Conservation (phyloP, 2,113 vertebrate species). For the Periophthalmodon schlosseri region DNA sequence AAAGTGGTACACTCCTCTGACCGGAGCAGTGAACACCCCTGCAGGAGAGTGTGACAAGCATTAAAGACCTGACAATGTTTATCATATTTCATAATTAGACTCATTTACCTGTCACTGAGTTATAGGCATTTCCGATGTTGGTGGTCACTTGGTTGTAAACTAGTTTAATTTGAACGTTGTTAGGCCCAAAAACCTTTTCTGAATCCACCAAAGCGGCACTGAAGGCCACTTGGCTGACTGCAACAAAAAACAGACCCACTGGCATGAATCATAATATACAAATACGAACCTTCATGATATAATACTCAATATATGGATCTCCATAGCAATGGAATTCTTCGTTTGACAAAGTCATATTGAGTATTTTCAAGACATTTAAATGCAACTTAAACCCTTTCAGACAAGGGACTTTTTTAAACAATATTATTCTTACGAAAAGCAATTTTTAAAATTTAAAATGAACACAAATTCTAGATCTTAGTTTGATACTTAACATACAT, state of each 20-base stretch:
- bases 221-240: neutral
- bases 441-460: too few relatives aligned
- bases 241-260: neutral
- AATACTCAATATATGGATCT: neutral
- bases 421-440: too few relatives aligned
- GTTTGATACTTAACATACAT: too few relatives aligned
- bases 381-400: too few relatives aligned
- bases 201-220: neutral
- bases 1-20: neutral
- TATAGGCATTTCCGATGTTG: slow-evolving; percentile 4
- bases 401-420: too few relatives aligned
- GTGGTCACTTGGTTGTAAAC: neutral
- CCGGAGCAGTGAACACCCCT: neutral
- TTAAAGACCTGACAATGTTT: neutral
- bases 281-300: neutral
- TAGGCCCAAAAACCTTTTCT: neutral
- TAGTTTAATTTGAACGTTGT: neutral
- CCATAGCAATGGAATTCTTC: too few relatives aligned
- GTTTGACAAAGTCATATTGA: too few relatives aligned
- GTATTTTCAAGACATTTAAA: too few relatives aligned
- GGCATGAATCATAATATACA: too few relatives aligned
- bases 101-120: neutral
- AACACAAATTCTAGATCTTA: too few relatives aligned
- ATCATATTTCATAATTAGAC: neutral
- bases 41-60: neutral